These are phyloP conservation scores for Hapalemur alaotrensis DNA, from an alignment of 2,797 vertebrate species.

Conservation along the genomic window DNA sequence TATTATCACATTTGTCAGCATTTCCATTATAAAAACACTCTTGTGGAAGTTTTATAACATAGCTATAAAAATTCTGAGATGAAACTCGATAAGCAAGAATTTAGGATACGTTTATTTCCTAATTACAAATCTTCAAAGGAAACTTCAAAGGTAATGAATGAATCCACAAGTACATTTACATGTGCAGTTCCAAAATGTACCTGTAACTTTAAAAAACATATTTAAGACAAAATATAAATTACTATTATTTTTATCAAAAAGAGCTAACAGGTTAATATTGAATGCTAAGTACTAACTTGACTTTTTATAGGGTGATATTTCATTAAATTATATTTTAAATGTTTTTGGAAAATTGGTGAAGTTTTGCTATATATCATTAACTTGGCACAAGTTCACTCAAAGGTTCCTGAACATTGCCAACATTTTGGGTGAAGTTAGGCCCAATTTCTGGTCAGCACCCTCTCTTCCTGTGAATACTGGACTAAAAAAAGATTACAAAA, in stretches of 20 bases:
- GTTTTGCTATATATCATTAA: conserved; percentile 4
- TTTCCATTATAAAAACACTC: conserved; percentile 77
- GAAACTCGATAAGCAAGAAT: conserved; percentile 70
- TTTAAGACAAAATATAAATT: conserved; percentile 43
- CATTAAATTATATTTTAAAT: conserved; percentile 30
- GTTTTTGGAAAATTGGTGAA: conserved; percentile 25
- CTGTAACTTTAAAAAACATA: conserved; percentile 13
- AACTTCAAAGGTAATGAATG: conserved; percentile 44
- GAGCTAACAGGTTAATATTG: background rate
- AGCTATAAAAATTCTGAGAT: conserved; percentile 73
- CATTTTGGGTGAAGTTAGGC: conserved; percentile 49
- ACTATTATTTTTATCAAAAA: conserved; percentile 38
- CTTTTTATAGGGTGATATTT: background rate
- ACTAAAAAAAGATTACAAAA: conserved; percentile 63
- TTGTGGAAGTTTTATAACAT: conserved; percentile 70
- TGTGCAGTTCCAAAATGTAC: background rate
- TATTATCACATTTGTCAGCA: conserved; percentile 76
- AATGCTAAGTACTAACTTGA: conserved; percentile 21
- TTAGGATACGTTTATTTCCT: conserved; percentile 7
- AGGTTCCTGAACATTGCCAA: conserved; percentile 60
- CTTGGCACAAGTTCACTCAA: conserved; percentile 50
- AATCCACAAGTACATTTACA: conserved; percentile 37
- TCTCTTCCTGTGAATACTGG: conserved; percentile 64
- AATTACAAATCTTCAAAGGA: conserved; percentile 68
- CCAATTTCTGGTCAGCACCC: conserved; percentile 53